Base-by-base conservation (phyloP, 2,888 invertebrate species). In the Carpatolechia fugitivella region DNA sequence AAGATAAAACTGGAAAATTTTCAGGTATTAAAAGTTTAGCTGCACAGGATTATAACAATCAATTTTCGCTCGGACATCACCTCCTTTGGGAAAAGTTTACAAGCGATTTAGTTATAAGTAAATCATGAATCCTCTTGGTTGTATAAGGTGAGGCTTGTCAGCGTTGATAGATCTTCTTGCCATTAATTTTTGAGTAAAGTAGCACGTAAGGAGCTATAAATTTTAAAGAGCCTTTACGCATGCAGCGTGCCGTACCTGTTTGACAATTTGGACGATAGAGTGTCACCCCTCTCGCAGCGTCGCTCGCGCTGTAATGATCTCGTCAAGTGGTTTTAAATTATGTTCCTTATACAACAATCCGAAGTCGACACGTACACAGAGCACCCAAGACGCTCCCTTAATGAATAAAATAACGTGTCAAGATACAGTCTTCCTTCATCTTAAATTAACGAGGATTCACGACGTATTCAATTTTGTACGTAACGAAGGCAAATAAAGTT, bases 391-490 rank as follows among this genome's bases (percentile, higher is more conserved):
- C 76, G 75, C 71, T 74, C 79, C 67, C 74, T 79, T 85, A 85
- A 86, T 88, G 86, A 89, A 87, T 89, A 86, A 88, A 90, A 90
- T 89, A 88, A 87, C 86, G 85, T 80, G 83, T 84, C 83, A 82
- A 85, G 85, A 82, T 82, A 84, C 82, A 77, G 82, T 76, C 82
- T 83, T 79, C 76, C 82, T 83, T 79, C 88, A 82, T 88, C 83
- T 83, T 84, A 86, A 87, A 88, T 88, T 89, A 90, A 88, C 86
- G 85, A 87, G 84, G 80, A 83, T 80, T 78, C 84, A 77, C 76
- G 68, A 80, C 80, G 80, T 88, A 85, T 87, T 82, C 84, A 84
- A 85, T 85, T 84, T 86, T 84, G 85, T 82, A 85, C 80, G 80
- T 80, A 81, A 82, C 77, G 82, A 82, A 80, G 76, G 78, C 78